Evolutionary conservation across 2,888 invertebrate genomes (phyloP).

Genomic region (Metallyticus violacea): DNA sequence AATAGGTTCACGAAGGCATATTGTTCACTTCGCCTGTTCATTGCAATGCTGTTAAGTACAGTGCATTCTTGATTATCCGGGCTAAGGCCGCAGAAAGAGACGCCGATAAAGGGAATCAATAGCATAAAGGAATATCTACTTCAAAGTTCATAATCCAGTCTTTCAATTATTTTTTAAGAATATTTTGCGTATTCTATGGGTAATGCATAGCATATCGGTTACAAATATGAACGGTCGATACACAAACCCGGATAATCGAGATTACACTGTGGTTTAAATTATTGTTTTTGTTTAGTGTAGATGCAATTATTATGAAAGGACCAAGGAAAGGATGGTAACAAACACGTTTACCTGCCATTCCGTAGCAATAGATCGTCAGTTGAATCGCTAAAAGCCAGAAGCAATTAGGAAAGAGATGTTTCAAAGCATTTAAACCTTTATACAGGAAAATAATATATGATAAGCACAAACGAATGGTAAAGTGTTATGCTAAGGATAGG

Average conservation of each 20-base stretch:
- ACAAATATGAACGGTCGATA: no score
- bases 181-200: no score
- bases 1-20: background rate
- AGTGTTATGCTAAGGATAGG: slow-evolving; percentile 19
- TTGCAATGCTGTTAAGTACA: background rate
- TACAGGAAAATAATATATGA: background rate
- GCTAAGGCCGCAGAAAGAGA: no score
- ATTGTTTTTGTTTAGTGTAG: background rate
- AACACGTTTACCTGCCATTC: slow-evolving; percentile 17
- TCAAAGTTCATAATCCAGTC: no score
- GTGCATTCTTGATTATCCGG: no score
- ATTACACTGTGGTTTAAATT: no score
- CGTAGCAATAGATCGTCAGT: background rate
- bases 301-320: background rate
- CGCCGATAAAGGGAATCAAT: no score
- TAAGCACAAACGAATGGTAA: background rate
- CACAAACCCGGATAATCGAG: no score
- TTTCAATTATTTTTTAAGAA: no score
- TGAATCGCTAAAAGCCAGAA: background rate
- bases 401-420: background rate
- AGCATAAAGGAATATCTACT: no score
- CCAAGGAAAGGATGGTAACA: background rate
- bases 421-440: background rate
- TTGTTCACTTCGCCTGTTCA: background rate
- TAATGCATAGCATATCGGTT: no score